Evolutionary conservation across 2,888 invertebrate species (phyloP).

Genomic region (Acronicta aceris): DNA sequence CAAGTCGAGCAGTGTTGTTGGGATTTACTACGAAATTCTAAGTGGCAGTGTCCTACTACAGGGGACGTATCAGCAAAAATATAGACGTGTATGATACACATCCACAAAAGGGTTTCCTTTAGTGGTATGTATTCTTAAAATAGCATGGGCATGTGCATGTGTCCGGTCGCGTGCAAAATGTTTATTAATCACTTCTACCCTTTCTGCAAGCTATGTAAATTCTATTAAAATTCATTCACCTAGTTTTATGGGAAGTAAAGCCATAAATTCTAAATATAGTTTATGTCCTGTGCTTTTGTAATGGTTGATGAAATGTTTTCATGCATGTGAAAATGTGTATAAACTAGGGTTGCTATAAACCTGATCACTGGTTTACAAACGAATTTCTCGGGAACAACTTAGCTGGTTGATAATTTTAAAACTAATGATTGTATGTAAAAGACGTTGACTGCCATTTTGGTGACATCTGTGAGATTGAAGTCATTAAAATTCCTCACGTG

Average conservation of each 20-base stretch:
- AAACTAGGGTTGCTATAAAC: not conserved
- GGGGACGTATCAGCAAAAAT: no score
- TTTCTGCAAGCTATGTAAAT: constrained; percentile 41
- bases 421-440: no score
- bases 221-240: constrained; percentile 45
- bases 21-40: no score
- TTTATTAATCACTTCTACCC: constrained; percentile 38
- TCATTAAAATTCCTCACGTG: no score
- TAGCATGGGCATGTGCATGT: constrained; percentile 16
- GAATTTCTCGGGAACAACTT: no score
- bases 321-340: constrained; percentile 1
- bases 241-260: constrained; percentile 25
- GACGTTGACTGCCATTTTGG: no score
- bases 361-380: not conserved
- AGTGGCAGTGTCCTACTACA: no score
- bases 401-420: no score
- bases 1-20: no score
- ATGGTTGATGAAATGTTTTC: constrained; percentile 15
- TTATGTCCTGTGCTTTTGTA: constrained; percentile 18
- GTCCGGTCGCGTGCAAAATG: constrained; percentile 31
- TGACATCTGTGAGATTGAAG: no score
- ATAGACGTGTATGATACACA: no score
- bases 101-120: no score
- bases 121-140: not conserved
- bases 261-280: constrained; percentile 37